These are phyloP conservation scores for Temnothorax nylanderi DNA, from an alignment of 1,140 invertebrate species.

Conservation along the genomic window DNA sequence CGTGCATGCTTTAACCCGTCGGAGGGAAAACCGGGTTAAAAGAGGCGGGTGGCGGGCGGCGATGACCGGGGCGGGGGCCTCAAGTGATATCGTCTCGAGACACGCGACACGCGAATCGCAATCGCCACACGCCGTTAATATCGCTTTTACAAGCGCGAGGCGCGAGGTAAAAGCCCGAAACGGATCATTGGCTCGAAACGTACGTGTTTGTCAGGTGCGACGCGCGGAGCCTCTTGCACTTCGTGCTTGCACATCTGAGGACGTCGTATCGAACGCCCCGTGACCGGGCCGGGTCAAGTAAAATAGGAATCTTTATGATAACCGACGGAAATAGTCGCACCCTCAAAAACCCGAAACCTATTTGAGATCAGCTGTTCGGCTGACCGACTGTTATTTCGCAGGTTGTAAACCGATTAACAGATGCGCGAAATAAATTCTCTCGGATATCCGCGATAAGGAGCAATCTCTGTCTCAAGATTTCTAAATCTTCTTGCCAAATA, in stretches of 20 bases:
- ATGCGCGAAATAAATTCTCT: constrained; percentile 9
- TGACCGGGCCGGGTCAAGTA: constrained; percentile 1
- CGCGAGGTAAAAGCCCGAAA: neutral
- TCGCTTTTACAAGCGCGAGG: constrained; percentile 1
- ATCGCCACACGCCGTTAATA: neutral
- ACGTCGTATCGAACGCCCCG: constrained; percentile 19
- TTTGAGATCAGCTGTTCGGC: constrained; percentile 48
- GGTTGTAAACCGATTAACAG: neutral
- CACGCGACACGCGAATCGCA: constrained; percentile 50
- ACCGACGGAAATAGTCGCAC: constrained; percentile 20
- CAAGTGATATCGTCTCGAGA: constrained; percentile 37
- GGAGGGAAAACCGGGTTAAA: constrained; percentile 36
- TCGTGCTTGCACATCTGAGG: neutral
- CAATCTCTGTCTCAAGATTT: neutral
- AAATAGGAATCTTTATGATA: constrained; percentile 22
- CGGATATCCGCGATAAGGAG: neutral
- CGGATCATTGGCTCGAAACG: neutral
- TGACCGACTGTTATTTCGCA: constrained; percentile 2
- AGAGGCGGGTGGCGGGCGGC: constrained; percentile 7
- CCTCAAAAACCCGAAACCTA: constrained; percentile 1
- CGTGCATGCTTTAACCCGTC: constrained; percentile 6
- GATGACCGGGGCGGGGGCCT: neutral
- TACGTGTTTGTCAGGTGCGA: constrained; percentile 9
- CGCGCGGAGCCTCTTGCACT: neutral
- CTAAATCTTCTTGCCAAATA: neutral